These are phyloP conservation scores for Eriosoma lanigerum DNA, from an alignment of 1,140 invertebrate species.

Conservation along the genomic window DNA sequence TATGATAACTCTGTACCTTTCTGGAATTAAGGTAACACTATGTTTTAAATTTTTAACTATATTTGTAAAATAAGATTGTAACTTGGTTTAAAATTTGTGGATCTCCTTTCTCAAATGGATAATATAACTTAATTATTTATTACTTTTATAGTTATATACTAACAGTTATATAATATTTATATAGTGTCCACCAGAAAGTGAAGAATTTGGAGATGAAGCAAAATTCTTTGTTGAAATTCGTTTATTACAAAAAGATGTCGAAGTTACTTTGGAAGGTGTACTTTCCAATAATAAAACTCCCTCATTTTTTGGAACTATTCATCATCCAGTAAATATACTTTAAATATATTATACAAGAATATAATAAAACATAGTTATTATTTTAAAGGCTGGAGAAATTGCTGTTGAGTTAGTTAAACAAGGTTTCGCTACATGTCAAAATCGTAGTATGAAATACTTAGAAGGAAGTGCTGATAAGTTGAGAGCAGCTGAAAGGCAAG, in stretches of 20 bases:
- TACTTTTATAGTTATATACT: too few species aligned
- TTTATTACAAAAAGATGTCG: constrained; percentile 89
- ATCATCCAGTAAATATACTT: constrained; percentile 77
- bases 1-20: constrained; percentile 89
- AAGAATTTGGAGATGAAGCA: constrained; percentile 71
- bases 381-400: constrained; percentile 81
- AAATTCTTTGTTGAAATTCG: constrained; percentile 89
- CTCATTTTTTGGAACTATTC: constrained; percentile 84
- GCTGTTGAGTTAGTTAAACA: constrained; percentile 87
- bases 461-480: constrained; percentile 71
- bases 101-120: neutral
- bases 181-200: constrained; percentile 57
- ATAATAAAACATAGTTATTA: constrained; percentile 36
- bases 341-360: neutral
- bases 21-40: constrained; percentile 82
- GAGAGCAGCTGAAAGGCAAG: constrained; percentile 77
- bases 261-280: constrained; percentile 87
- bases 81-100: too few species aligned
- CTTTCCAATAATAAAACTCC: constrained; percentile 77
- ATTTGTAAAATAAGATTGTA: too few species aligned
- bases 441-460: constrained; percentile 94
- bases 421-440: constrained; percentile 95
- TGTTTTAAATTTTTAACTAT: too few species aligned
- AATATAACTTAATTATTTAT: too few species aligned
- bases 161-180: constrained; percentile 44